Conservation (phyloP, 2,797 vertebrate species). For the Eurystomus glaucurus region DNA sequence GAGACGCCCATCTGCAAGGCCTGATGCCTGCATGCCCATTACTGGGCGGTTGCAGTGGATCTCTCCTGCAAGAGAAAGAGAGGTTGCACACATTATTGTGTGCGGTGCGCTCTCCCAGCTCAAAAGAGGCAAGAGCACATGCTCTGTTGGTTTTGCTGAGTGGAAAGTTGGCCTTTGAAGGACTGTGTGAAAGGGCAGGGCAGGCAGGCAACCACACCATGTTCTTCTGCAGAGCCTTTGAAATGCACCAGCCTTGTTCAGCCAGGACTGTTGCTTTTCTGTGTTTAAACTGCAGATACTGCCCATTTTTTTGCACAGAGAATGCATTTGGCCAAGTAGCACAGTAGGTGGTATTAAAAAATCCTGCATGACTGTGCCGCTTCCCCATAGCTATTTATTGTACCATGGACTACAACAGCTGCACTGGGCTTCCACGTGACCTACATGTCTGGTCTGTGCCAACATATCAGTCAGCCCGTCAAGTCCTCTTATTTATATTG, state of each 20-base stretch:
- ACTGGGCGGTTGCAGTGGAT: not conserved
- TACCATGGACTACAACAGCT: slow-evolving; percentile 59
- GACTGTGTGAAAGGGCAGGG: not conserved
- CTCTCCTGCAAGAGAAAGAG: not conserved
- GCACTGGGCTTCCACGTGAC: slow-evolving; percentile 46
- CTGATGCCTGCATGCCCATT: not conserved
- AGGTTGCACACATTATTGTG: accelerated
- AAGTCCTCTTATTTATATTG: slow-evolving; percentile 53
- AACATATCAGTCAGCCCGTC: not conserved
- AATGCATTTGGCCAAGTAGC: not conserved
- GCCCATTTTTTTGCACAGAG: accelerated
- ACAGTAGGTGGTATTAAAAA: slow-evolving; percentile 28
- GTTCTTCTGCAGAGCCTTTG: not conserved
- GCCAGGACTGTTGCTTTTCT: not conserved
- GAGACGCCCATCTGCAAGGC: not conserved
- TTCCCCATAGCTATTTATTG: slow-evolving; percentile 69
- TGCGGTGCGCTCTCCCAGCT: accelerated
- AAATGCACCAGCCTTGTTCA: not conserved
- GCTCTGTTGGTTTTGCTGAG: not conserved
- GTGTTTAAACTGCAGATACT: not conserved
- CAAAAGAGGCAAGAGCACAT: accelerated
- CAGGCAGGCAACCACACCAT: accelerated
- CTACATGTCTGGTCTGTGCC: slow-evolving; percentile 38
- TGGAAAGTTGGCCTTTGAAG: accelerated
- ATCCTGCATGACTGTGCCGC: accelerated